A percentile compares a stretch with the other conserved stretches of the same genome.
Evolutionary conservation across 2,113 vertebrate genomes (phyloP).

Genomic region (Oxygymnocypris stewartii): DNA sequence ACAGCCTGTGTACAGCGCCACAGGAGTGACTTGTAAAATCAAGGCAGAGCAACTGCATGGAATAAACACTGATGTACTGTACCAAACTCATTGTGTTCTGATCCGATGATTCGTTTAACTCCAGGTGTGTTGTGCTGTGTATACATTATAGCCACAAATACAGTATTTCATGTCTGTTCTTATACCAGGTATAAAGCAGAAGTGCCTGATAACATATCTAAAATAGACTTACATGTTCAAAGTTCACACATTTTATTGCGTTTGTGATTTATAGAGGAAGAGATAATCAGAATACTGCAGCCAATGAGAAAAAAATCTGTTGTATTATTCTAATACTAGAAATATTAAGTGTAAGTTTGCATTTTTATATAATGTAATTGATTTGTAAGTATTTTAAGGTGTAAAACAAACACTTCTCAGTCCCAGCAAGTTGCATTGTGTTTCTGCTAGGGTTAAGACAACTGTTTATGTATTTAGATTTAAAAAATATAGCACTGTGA

Average conservation of each 20-base stretch:
- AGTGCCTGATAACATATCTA: neutral
- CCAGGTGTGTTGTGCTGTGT: neutral
- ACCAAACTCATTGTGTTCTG: constrained; percentile 57
- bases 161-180: neutral
- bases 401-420: too few species aligned
- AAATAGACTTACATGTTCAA: constrained; percentile 21
- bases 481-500: too few species aligned
- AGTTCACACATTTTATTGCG: constrained; percentile 45
- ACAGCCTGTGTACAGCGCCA: constrained; percentile 83
- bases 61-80: constrained; percentile 95
- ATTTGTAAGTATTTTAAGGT: too few species aligned
- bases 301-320: too few species aligned
- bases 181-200: neutral
- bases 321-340: too few species aligned
- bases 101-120: neutral
- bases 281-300: too few species aligned
- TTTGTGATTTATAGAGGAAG: neutral
- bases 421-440: too few species aligned
- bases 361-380: too few species aligned
- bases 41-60: constrained; percentile 90
- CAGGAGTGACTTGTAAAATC: constrained; percentile 83
- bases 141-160: neutral
- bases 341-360: too few species aligned
- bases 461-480: too few species aligned
- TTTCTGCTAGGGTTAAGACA: too few species aligned